Evolutionary conservation across 2,888 invertebrate genomes (phyloP), one percentile per base, ranked within the genome.

Genomic region (Tetragonula carbonaria): DNA sequence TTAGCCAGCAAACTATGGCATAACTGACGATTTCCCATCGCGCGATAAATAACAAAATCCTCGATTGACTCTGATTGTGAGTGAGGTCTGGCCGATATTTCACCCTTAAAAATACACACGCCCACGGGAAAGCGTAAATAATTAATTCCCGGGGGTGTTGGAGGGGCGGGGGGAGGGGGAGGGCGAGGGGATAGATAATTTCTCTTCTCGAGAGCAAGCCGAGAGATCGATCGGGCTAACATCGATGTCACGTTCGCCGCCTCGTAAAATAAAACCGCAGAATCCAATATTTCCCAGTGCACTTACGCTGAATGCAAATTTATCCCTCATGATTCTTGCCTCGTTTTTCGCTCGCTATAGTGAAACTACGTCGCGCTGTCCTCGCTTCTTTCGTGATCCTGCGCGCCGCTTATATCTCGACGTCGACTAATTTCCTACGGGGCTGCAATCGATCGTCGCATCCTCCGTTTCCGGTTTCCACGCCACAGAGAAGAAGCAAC

Each of bases 231-330:
- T 75, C 68, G 59, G 59, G 18, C 4, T 18, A 14, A 16, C 38
- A 62, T 74, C 74, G 79, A 63, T 71, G 68, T 57, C 62, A 53
- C 67, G 67, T 28, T 74, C 16, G 45, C 16, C n/a, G 45, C 16
- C 51, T 65, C 53, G 53, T 59, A 57, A 78, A 81, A 72, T 72
- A 73, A 78, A 28, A 1, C 8, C 53, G n/a, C 23, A 63, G 71
- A 63, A 68, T 62, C 68, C 28, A 38, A 50, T 65, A 74, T 28
- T 16, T n/a, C 18, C 18, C 51, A n/a, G 23, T 8, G 50, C 70
- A 93, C 93, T 93, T 85, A 93, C 93, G 76, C 83, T 80, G 66
- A 92, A 92, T 57, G 91, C 81, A 76, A 92, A 93, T 82, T 92
- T 93, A 79, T 93, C 92, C 75, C 92, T 86, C 93, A 93, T 93